A percentile compares a stretch with the other conserved stretches of the same genome.
phyloP scores from a whole-genome alignment of 1,140 invertebrate species.

The Hydropsyche tenuis region DNA sequence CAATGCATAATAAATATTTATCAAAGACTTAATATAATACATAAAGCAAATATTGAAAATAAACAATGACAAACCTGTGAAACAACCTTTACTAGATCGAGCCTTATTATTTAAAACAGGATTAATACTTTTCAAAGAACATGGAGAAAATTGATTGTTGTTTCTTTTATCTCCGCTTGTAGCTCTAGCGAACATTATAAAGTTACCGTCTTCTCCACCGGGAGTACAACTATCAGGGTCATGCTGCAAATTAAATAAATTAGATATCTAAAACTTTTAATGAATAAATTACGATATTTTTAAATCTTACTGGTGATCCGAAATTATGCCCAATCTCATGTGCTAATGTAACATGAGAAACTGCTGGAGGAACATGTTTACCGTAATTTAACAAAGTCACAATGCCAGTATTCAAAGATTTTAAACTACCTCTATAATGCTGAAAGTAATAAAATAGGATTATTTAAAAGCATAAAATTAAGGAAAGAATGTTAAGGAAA shows the following conservation, averaged over 20 bases:
- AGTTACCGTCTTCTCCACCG: conserved; percentile 94
- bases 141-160: conserved; percentile 94
- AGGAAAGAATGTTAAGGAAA: conserved; percentile 14
- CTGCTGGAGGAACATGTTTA: conserved; percentile 96
- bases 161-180: conserved; percentile 96
- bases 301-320: conserved; percentile 85
- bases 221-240: conserved; percentile 93
- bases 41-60: neutral
- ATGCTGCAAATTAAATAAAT: conserved; percentile 71
- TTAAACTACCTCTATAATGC: conserved; percentile 93
- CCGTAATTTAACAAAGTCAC: conserved; percentile 98
- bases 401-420: conserved; percentile 97
- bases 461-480: neutral
- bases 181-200: conserved; percentile 96
- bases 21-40: neutral
- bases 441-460: conserved; percentile 59
- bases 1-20: neutral
- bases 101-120: conserved; percentile 93
- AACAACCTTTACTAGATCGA: conserved; percentile 87
- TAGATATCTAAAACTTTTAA: conserved; percentile 3
- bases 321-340: conserved; percentile 99
- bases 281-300: conserved; percentile 15
- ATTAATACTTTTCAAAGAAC: conserved; percentile 93
- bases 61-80: conserved; percentile 71
- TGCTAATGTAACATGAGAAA: conserved; percentile 98